Evolutionary conservation across 2,797 vertebrate species (phyloP), one percentile per base, ranked within the genome.

Genomic region (Platalea minor): DNA sequence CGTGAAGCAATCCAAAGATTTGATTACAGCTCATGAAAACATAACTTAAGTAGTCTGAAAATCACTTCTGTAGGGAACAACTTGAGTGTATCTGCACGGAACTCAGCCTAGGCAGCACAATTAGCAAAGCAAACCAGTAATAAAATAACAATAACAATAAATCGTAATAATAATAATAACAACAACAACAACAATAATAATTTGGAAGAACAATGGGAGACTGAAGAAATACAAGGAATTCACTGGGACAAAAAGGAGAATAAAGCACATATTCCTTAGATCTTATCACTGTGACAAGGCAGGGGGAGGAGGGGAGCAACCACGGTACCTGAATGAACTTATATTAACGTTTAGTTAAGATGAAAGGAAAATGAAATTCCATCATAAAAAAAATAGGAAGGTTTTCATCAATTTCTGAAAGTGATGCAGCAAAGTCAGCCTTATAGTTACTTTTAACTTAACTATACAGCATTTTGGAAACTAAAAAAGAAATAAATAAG

Each of bases 401-500:
- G 6, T 7, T 93, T 16, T 21, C 11, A 75, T 51, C 50, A 50
- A 28, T 70, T 91, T 89, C 33, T 50, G 23, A 57, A 90, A 76
- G 43, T 11, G 33, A 68, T 26, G 8, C 43, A 81, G 74, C 29
- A 89, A 92, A 92, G 9, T 11, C 16, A 73, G 31, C 6, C 26
- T 45, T 67, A 29, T 3, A 85, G 37, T 7, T 79, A 74, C 76
- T 76, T 93, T 24, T 35, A 60, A 88, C 21, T 48, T 39, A 69
- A 69, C 28, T 43, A 39, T 13, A 31, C 2, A 87, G 41, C 12
- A 17, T 70, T 91, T 56, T 28, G 5, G 50, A 92, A 87, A 60
- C 6, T 4, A 33, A 56, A 72, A 85, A 92, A 89, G 6, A 90
- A 91, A 91, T n/a, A 90, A 90, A 73, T 73, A 88, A 85, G 19